A percentile compares a stretch with the other conserved stretches of the same genome.
Conservation (phyloP, 1,140 invertebrate species). For the Leucophenga varia region DNA sequence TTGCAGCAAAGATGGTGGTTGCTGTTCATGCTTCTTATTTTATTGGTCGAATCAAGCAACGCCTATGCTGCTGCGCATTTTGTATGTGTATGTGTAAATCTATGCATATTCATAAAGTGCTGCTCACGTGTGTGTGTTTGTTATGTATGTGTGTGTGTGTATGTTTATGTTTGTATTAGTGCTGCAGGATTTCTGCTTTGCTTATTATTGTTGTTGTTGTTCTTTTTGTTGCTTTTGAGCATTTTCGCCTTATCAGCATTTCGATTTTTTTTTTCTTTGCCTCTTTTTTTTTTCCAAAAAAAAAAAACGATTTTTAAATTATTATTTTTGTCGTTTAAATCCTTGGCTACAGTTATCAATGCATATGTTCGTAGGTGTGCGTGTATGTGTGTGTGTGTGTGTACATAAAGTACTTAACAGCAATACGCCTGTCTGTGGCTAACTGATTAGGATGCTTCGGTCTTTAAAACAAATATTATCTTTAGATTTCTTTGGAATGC, state of each 20-base stretch:
- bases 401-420: neutral
- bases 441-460: constrained; percentile 42
- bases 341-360: constrained; percentile 16
- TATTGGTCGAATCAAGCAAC: too few relatives aligned
- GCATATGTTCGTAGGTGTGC: constrained; percentile 11
- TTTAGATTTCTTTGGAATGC: constrained; percentile 49
- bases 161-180: constrained; percentile 29
- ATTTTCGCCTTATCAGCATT: constrained; percentile 36
- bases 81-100: constrained; percentile 6
- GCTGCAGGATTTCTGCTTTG: too few relatives aligned
- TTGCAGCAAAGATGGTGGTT: too few relatives aligned
- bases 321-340: constrained; percentile 54
- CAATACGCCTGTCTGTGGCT: neutral
- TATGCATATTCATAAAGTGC: too few relatives aligned
- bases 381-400: constrained; percentile 10
- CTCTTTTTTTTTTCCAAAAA: constrained; percentile 25
- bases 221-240: too few relatives aligned
- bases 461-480: constrained; percentile 53
- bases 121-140: too few relatives aligned
- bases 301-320: constrained; percentile 15
- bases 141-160: constrained; percentile 7
- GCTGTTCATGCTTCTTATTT: too few relatives aligned
- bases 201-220: too few relatives aligned
- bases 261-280: constrained; percentile 21
- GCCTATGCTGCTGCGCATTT: neutral